Evolutionary conservation across 1,140 invertebrate genomes (phyloP), one percentile per base, ranked within the genome.

Genomic region (Reticulitermes speratus): DNA sequence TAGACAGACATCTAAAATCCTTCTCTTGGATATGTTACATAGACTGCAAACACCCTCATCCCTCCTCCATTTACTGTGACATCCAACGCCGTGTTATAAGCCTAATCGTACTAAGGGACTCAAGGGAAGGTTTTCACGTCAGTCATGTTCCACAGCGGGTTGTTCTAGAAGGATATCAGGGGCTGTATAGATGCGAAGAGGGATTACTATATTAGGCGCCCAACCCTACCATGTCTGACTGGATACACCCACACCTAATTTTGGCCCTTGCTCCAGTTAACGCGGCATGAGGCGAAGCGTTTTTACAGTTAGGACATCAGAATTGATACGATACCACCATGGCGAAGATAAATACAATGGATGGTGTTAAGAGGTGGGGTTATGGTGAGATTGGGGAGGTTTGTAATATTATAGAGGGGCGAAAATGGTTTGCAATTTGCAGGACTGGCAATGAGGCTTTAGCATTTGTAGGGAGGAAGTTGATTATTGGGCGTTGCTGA

Each of bases 371-470:
- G 38, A 65, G 59, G 59, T 65, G 6, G 59, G 59, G 59, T 16
- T 65, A 65, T 19, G 59, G 8, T 65, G 19, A 12, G 59, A 12
- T 65, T 12, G 21, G 59, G 59, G 21, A 25, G 19, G 59, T 65
- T 65, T 65, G 59, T 65, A 12, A 65, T 65, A 65, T 9, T 12
- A 23, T 8, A 65, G 59, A 65, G 59, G 59, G 59, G 19, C 21
- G 59, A 65, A 23, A 65, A 65, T 65, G 59, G 59, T 65, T 65
- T 65, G 59, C 59, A 65, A 65, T 65, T 65, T 65, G 59, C 59
- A 65, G 59, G 19, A 23, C 59, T 19, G 19, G 59, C 12, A 65
- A 65, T 19, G 59, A n/a, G 59, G 59, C 19, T 65, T 19, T n/a
- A 65, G 59, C 19, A 14, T 65, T 65, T 65, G 59, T 65, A 65